These are phyloP conservation scores for Chloropsis hardwickii DNA, from an alignment of 2,113 vertebrate species.

Conservation along the genomic window DNA sequence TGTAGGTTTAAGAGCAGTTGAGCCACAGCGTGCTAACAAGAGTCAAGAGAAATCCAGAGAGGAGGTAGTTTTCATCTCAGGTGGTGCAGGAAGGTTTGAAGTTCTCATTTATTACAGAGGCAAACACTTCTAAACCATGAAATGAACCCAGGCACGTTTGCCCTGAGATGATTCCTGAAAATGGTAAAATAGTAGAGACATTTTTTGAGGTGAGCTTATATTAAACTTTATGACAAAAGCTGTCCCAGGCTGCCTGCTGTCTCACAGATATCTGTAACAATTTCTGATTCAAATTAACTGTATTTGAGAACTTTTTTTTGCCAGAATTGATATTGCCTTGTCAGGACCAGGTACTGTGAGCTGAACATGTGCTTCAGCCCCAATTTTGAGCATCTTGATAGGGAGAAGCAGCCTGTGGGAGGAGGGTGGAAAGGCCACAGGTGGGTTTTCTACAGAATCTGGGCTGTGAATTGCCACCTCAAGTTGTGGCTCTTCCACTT, in stretches of 20 bases:
- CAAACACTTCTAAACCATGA: neutral
- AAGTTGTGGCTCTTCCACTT: neutral
- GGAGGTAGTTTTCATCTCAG: neutral
- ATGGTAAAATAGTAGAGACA: neutral
- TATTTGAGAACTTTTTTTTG: neutral
- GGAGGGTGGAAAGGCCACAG: fast-evolving
- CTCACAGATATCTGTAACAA: neutral
- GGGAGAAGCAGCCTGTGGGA: neutral
- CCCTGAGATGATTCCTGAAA: neutral
- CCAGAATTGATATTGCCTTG: neutral
- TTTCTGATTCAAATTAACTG: neutral
- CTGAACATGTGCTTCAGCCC: neutral
- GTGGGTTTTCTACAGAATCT: neutral
- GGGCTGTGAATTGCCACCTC: neutral
- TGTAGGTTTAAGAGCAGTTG: neutral
- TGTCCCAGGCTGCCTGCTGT: neutral
- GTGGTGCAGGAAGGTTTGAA: neutral
- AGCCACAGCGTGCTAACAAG: neutral
- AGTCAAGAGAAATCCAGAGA: neutral
- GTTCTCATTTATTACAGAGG: neutral
- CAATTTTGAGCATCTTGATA: neutral
- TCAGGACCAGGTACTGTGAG: neutral
- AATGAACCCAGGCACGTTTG: neutral
- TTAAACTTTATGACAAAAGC: neutral
- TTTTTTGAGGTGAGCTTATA: neutral